Conservation (phyloP, 2,797 vertebrate species). For the Myotis pilosus region DNA sequence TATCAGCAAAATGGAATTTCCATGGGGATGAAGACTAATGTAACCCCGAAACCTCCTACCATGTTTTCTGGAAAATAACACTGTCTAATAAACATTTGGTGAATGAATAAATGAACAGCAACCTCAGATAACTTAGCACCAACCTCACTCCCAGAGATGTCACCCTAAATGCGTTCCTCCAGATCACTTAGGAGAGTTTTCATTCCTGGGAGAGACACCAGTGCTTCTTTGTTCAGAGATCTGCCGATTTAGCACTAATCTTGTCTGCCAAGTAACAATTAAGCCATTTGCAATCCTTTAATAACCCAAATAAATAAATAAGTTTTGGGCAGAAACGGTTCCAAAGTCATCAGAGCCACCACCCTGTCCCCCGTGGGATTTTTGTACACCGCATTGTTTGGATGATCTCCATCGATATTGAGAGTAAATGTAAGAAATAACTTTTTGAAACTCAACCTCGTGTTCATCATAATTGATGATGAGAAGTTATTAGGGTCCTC, state of each 20-base stretch:
- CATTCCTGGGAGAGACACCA: background rate
- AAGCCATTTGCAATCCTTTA: background rate
- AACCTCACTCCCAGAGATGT: background rate
- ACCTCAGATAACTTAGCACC: background rate
- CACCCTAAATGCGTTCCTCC: background rate
- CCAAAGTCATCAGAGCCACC: background rate
- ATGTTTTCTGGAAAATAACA: background rate
- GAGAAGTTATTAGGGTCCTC: background rate
- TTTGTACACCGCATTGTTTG: background rate
- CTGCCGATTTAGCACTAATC: background rate
- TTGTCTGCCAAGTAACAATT: background rate
- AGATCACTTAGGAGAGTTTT: background rate
- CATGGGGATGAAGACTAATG: background rate
- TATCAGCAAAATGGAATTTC: conserved; percentile 55
- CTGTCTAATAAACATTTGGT: conserved; percentile 24
- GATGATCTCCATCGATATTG: background rate
- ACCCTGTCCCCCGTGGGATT: background rate
- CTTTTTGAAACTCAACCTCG: background rate
- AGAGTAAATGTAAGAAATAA: background rate
- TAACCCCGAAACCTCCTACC: background rate
- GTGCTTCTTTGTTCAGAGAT: background rate
- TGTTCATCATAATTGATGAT: background rate
- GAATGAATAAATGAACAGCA: background rate
- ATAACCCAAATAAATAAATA: background rate
- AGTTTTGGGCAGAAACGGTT: background rate